A percentile compares a stretch with the other conserved stretches of the same genome.
phyloP scores from a whole-genome alignment of 2,113 vertebrate genomes.

The Phyllostomus discolor region DNA sequence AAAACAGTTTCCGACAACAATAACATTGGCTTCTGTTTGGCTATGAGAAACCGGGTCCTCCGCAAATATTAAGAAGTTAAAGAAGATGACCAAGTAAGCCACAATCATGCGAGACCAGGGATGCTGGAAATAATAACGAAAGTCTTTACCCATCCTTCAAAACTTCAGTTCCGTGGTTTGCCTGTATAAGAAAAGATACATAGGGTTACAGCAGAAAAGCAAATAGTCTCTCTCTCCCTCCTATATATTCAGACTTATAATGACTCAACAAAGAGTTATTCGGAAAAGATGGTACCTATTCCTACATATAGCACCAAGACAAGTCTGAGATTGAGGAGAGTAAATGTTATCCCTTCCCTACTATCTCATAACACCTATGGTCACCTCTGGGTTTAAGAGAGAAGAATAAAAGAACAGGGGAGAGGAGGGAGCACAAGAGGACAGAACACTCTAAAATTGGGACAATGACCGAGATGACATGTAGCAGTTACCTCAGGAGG shows the following conservation, averaged over 20 bases:
- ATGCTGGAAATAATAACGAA: constrained; percentile 99
- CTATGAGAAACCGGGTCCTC: constrained; percentile 98
- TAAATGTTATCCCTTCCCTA: neutral
- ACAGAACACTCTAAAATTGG: neutral
- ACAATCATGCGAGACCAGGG: constrained; percentile 96
- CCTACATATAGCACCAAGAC: neutral
- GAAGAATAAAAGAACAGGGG: neutral
- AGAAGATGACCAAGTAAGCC: constrained; percentile 98
- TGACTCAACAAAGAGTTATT: neutral
- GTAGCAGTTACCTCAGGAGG: neutral
- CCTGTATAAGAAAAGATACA: constrained; percentile 79
- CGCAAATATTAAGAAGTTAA: constrained; percentile 98
- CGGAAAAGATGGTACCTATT: neutral
- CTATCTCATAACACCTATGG: neutral
- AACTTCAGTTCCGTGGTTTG: constrained; percentile 67
- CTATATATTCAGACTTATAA: neutral
- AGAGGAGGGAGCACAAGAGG: neutral
- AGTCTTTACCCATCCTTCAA: constrained; percentile 92
- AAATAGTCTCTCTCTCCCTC: neutral
- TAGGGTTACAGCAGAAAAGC: neutral
- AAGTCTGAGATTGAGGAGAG: neutral
- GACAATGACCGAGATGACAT: neutral
- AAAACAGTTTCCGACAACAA: constrained; percentile 98
- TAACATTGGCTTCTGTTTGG: constrained; percentile 95
- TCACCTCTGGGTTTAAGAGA: neutral